Evolutionary conservation across 2,797 vertebrate species (phyloP).

Genomic region (Ctenopoma kingsleyae): DNA sequence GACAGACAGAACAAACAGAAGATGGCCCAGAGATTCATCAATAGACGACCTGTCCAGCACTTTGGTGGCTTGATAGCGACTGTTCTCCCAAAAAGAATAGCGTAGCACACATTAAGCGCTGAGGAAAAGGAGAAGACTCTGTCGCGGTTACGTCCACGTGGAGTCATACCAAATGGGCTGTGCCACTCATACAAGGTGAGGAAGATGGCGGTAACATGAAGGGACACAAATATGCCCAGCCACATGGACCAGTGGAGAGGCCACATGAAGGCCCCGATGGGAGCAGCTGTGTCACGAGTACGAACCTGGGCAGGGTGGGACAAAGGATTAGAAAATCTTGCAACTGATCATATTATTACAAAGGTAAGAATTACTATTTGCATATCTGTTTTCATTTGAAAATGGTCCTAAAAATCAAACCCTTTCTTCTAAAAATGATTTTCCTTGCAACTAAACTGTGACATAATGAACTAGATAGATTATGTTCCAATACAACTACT

Average conservation of each 20-base stretch:
- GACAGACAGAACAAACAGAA: slow-evolving; percentile 99
- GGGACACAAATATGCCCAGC: slow-evolving; percentile 97
- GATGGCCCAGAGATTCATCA: slow-evolving; percentile 99
- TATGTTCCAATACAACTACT: no score
- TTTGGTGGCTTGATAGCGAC: slow-evolving; percentile 97
- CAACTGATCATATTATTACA: not conserved
- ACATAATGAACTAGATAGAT: no score
- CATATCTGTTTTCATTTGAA: no score
- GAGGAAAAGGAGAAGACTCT: slow-evolving; percentile 98
- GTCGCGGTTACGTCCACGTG: slow-evolving; percentile 92
- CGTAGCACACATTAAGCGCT: slow-evolving; percentile 96
- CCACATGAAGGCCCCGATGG: slow-evolving; percentile 99
- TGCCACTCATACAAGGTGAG: slow-evolving; percentile 98
- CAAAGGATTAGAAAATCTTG: slow-evolving; percentile 7
- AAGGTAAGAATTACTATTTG: no score
- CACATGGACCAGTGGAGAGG: slow-evolving; percentile 99
- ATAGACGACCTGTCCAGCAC: slow-evolving; percentile 97
- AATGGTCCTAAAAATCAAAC: no score
- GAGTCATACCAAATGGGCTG: slow-evolving; percentile 98
- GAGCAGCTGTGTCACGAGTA: slow-evolving; percentile 94
- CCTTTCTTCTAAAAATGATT: no score
- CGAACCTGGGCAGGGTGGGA: slow-evolving; percentile 81
- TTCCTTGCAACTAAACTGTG: no score
- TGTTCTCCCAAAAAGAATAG: slow-evolving; percentile 96
- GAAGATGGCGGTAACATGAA: slow-evolving; percentile 96